phyloP scores from a whole-genome alignment of 1,140 invertebrate species.

The Drosophila orosa region DNA sequence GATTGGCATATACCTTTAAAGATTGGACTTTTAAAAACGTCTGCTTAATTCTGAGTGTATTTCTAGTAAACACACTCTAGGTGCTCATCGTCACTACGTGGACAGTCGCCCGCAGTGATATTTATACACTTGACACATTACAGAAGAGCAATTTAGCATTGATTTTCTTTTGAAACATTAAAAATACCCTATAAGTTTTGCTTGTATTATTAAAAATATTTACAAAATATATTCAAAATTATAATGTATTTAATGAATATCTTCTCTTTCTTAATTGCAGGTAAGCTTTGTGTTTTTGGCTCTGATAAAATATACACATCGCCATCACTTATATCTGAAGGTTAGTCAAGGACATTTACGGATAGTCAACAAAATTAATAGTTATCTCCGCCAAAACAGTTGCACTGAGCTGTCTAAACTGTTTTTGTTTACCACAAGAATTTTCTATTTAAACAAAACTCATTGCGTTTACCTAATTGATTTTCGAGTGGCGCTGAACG shows the following conservation, averaged over 20 bases:
- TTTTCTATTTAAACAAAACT: conserved; percentile 10
- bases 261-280: conserved; percentile 39
- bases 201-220: too few species aligned
- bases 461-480: conserved; percentile 16
- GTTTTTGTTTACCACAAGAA: not conserved
- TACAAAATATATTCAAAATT: not conserved
- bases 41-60: not conserved
- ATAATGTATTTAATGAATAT: conserved; percentile 1
- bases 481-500: not conserved
- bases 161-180: not conserved
- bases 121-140: conserved; percentile 16
- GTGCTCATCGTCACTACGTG: not conserved
- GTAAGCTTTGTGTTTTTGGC: conserved; percentile 26
- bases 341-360: conserved; percentile 2
- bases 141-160: conserved; percentile 1
- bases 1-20: too few species aligned
- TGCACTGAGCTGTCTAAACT: not conserved
- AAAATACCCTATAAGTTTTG: too few species aligned
- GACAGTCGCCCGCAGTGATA: not conserved
- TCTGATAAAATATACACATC: not conserved
- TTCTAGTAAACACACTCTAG: not conserved
- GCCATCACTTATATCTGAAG: not conserved
- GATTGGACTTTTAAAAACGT: not conserved
- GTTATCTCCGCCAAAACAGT: not conserved
- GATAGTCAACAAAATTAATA: not conserved